These are phyloP conservation scores for Astur gentilis DNA, from an alignment of 2,113 vertebrate species.

Conservation along the genomic window DNA sequence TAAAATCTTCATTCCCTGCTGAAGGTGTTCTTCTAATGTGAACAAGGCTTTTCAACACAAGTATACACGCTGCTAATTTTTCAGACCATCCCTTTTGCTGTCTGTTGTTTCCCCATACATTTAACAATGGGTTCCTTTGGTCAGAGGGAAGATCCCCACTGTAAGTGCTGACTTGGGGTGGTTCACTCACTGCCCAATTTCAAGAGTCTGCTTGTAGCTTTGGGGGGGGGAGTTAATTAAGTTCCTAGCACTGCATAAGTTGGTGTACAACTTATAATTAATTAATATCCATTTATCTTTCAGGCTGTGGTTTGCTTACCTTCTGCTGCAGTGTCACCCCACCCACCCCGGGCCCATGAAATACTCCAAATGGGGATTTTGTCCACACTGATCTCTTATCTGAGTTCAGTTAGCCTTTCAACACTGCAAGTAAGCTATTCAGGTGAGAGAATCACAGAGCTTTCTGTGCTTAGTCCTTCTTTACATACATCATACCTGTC, in stretches of 20 bases:
- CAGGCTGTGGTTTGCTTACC: background rate
- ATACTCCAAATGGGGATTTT: background rate
- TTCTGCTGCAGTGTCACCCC: background rate
- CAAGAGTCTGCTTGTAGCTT: background rate
- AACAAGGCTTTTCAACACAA: background rate
- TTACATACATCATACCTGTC: background rate
- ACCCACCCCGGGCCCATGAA: fast-evolving
- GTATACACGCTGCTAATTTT: background rate
- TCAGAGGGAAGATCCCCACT: background rate
- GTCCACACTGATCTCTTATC: background rate
- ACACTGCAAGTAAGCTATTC: background rate
- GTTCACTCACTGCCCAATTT: background rate
- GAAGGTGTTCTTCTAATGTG: background rate
- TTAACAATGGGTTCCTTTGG: background rate
- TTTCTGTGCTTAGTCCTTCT: background rate
- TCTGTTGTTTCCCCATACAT: background rate
- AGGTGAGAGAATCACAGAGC: background rate
- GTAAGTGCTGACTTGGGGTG: background rate
- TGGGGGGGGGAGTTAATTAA: background rate
- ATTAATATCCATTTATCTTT: background rate
- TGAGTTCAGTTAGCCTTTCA: background rate
- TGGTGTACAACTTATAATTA: background rate
- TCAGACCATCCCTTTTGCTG: background rate
- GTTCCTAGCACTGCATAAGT: background rate
- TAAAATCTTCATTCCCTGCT: background rate